Evolutionary conservation across 2,113 vertebrate species (phyloP).

Genomic region (Sus scrofa): T2T-Sscrofa CM000814.6:94857501-94858000

Average conservation of each 20-base stretch:
- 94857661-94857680: background rate
- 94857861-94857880: background rate
- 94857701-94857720: background rate
- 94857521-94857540: slow-evolving; percentile 71
- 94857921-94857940: slow-evolving; percentile 19
- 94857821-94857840: background rate
- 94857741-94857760: background rate
- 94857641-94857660: background rate
- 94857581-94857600: slow-evolving; percentile 43
- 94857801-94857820: background rate
- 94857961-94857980: background rate
- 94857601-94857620: slow-evolving; percentile 51
- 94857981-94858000: background rate
- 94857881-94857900: background rate
- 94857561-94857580: slow-evolving; percentile 59
- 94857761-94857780: background rate
- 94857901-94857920: background rate
- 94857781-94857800: background rate
- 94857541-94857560: slow-evolving; percentile 62
- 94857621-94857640: background rate
- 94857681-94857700: background rate
- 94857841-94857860: background rate
- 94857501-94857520: slow-evolving; percentile 68
- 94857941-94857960: slow-evolving; percentile 48
- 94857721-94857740: background rate